Evolutionary conservation across 2,888 invertebrate genomes (phyloP).

Genomic region (Zygaena filipendulae): DNA sequence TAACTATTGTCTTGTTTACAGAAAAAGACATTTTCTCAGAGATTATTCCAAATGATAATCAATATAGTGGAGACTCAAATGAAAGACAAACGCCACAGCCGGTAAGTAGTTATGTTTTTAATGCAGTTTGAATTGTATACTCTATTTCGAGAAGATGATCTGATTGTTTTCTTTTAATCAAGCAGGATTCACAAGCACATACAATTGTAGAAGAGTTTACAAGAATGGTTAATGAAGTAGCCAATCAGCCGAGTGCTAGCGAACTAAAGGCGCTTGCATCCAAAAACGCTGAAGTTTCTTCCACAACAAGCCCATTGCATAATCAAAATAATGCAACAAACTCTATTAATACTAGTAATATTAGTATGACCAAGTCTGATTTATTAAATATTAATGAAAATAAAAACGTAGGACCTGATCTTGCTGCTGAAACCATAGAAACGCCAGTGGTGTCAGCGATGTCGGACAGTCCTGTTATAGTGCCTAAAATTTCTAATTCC

Average conservation of each 20-base stretch:
- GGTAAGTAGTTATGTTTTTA: constrained; percentile 38
- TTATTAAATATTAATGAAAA: constrained; percentile 50
- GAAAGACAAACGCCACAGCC: constrained; percentile 65
- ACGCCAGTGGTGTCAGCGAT: constrained; percentile 78
- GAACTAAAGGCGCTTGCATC: constrained; percentile 32
- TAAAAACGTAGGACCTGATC: constrained; percentile 47
- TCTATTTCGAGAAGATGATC: too few species aligned
- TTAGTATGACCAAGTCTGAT: constrained; percentile 57
- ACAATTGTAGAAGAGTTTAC: constrained; percentile 57
- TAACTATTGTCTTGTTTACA: constrained; percentile 29
- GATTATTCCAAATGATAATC: constrained; percentile 46
- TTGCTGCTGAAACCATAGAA: constrained; percentile 41
- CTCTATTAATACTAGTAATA: constrained; percentile 51
- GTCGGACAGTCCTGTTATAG: constrained; percentile 75
- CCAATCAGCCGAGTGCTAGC: constrained; percentile 41
- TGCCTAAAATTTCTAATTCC: constrained; percentile 61
- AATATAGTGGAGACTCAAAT: constrained; percentile 50
- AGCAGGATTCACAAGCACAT: constrained; percentile 36
- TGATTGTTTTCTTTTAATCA: constrained; percentile 9
- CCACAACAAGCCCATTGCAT: constrained; percentile 34
- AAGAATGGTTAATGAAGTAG: constrained; percentile 54
- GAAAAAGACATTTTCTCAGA: constrained; percentile 64
- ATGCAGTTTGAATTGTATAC: too few species aligned
- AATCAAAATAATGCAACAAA: constrained; percentile 31
- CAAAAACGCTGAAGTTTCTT: constrained; percentile 36